Conservation (phyloP, 2,888 invertebrate genomes). For the Acanthosepion pharaonis region DNA sequence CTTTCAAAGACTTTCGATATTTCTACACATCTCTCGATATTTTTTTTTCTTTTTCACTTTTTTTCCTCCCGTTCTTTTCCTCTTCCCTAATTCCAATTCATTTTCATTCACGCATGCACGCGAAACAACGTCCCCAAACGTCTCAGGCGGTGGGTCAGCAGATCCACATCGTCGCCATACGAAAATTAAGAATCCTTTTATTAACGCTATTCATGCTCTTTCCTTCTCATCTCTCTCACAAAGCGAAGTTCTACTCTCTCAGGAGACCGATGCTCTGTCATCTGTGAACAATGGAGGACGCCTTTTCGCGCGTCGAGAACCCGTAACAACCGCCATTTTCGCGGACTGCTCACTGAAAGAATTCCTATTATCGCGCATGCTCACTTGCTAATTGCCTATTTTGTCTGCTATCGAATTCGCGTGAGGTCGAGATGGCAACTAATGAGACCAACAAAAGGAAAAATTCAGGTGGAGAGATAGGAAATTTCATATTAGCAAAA, state of each 20-base stretch:
- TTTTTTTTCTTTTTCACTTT: background rate
- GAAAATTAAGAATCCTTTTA: background rate
- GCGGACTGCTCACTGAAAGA: background rate
- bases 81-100: background rate
- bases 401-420: background rate
- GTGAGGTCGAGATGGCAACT: background rate
- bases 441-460: background rate
- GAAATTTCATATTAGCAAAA: background rate
- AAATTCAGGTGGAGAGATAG: background rate
- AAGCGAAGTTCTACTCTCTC: background rate
- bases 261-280: background rate
- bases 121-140: background rate
- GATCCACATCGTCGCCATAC: background rate
- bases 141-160: conserved; percentile 3
- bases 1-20: too few species aligned
- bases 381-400: background rate
- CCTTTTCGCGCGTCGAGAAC: conserved; percentile 33
- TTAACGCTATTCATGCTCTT: background rate
- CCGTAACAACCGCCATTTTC: background rate
- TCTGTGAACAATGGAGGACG: background rate
- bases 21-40: background rate
- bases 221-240: background rate
- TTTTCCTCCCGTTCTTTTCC: background rate
- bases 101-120: background rate
- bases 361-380: background rate